phyloP scores from a whole-genome alignment of 2,888 invertebrate species.

The Scaptomyza flava region DNA sequence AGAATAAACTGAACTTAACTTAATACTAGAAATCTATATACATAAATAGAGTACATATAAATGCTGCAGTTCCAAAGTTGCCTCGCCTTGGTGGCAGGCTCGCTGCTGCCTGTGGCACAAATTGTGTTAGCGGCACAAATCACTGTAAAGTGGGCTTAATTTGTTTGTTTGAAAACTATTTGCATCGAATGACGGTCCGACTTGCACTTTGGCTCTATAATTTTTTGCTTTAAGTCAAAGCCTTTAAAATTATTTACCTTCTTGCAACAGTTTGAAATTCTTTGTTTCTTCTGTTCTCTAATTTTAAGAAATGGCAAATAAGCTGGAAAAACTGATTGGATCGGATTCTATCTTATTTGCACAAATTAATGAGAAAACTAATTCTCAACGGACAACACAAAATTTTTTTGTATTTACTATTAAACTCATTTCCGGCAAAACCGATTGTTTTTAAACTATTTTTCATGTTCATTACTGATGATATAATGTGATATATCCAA shows the following conservation, averaged over 20 bases:
- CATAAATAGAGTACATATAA: too few species aligned
- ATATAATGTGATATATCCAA: too few species aligned
- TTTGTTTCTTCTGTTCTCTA: too few species aligned
- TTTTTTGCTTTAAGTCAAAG: too few species aligned
- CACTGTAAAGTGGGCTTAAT: slow-evolving; percentile 65
- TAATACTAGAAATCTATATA: too few species aligned
- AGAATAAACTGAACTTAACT: not conserved
- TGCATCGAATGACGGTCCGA: slow-evolving; percentile 25
- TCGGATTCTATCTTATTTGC: not conserved
- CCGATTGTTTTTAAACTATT: not conserved
- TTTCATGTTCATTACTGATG: not conserved
- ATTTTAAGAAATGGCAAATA: too few species aligned
- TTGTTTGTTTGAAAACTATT: slow-evolving; percentile 54
- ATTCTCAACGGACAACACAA: not conserved
- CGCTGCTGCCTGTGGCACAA: slow-evolving; percentile 20
- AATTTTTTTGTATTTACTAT: too few species aligned
- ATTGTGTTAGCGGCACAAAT: slow-evolving; percentile 73
- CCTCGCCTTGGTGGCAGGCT: not conserved
- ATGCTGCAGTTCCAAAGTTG: too few species aligned
- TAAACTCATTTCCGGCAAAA: too few species aligned
- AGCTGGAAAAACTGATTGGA: too few species aligned
- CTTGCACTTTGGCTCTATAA: not conserved
- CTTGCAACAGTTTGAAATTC: too few species aligned
- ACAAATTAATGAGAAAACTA: not conserved
- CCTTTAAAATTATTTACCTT: too few species aligned